Percentiles rank a stretch among this genome's conserved stretches.
Evolutionary conservation across 2,888 invertebrate species (phyloP).

Genomic region (Drepana falcataria): DNA sequence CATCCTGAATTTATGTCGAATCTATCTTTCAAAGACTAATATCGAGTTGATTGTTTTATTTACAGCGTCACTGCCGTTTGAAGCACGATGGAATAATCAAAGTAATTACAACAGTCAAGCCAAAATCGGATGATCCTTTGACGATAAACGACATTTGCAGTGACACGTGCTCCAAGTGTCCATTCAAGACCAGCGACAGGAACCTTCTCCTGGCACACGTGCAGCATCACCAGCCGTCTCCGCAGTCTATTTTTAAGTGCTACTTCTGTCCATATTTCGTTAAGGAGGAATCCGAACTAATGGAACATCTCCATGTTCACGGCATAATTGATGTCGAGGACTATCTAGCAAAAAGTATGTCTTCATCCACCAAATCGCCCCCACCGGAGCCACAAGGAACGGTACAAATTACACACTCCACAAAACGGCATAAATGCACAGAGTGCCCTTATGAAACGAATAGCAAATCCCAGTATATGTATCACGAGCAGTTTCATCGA

Average conservation of each 20-base stretch:
- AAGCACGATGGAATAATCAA: slow-evolving; percentile 87
- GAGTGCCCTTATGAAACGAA: slow-evolving; percentile 92
- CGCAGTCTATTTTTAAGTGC: slow-evolving; percentile 86
- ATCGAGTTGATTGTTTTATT: not conserved
- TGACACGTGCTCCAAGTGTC: slow-evolving; percentile 83
- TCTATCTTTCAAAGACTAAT: no score
- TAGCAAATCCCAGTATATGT: slow-evolving; percentile 90
- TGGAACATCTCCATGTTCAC: slow-evolving; percentile 83
- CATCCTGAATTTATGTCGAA: not conserved
- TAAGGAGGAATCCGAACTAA: slow-evolving; percentile 82
- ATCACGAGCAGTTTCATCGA: slow-evolving; percentile 92
- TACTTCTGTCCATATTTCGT: slow-evolving; percentile 90
- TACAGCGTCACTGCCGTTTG: slow-evolving; percentile 86
- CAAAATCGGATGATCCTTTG: slow-evolving; percentile 60
- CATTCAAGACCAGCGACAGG: slow-evolving; percentile 81
- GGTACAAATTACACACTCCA: slow-evolving; percentile 35
- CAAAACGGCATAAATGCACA: slow-evolving; percentile 86
- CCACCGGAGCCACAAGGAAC: slow-evolving; percentile 31
- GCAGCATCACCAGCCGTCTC: slow-evolving; percentile 83
- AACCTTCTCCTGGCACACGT: slow-evolving; percentile 81
- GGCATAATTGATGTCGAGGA: slow-evolving; percentile 80
- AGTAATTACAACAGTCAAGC: slow-evolving; percentile 78
- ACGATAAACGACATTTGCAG: slow-evolving; percentile 40
- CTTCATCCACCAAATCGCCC: slow-evolving; percentile 58
- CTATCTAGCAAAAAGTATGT: slow-evolving; percentile 58